phyloP scores from a whole-genome alignment of 2,888 invertebrate genomes.

The Lasius fuliginosus region DNA sequence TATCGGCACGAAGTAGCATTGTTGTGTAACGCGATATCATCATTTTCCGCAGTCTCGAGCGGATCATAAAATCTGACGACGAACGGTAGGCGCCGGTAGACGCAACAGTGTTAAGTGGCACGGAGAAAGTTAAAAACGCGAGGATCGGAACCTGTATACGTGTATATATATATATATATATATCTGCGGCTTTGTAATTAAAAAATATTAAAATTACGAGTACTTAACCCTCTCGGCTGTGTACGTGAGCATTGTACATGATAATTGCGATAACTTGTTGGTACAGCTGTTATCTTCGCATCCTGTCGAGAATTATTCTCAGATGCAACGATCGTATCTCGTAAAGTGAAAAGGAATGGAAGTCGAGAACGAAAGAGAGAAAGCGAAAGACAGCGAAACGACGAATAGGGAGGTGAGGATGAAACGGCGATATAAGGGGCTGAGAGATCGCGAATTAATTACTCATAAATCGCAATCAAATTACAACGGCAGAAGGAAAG shows the following conservation, averaged over 20 bases:
- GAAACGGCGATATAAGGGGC: constrained; percentile 48
- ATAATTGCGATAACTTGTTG: constrained; percentile 57
- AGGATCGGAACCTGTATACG: neutral
- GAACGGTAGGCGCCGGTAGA: neutral
- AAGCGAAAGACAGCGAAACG: constrained; percentile 9
- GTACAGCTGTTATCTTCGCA: constrained; percentile 43
- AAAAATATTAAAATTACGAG: constrained; percentile 50
- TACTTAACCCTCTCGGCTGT: constrained; percentile 13
- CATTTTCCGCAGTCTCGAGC: constrained; percentile 21
- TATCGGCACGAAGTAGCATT: neutral
- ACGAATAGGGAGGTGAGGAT: constrained; percentile 7
- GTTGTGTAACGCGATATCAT: neutral
- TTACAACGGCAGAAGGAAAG: constrained; percentile 41
- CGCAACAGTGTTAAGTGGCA: constrained; percentile 23
- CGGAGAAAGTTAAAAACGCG: constrained; percentile 35
- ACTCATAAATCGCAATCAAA: constrained; percentile 70
- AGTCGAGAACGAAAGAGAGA: constrained; percentile 16
- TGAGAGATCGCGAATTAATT: constrained; percentile 62
- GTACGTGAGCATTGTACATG: constrained; percentile 37
- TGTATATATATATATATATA: neutral
- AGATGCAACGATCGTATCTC: constrained; percentile 37
- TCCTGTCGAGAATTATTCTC: constrained; percentile 39
- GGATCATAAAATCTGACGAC: constrained; percentile 6
- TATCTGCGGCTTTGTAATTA: constrained; percentile 26
- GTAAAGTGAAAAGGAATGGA: constrained; percentile 55